These are phyloP conservation scores for Salmo trutta DNA, from an alignment of 2,797 vertebrate species.

Conservation along the genomic window DNA sequence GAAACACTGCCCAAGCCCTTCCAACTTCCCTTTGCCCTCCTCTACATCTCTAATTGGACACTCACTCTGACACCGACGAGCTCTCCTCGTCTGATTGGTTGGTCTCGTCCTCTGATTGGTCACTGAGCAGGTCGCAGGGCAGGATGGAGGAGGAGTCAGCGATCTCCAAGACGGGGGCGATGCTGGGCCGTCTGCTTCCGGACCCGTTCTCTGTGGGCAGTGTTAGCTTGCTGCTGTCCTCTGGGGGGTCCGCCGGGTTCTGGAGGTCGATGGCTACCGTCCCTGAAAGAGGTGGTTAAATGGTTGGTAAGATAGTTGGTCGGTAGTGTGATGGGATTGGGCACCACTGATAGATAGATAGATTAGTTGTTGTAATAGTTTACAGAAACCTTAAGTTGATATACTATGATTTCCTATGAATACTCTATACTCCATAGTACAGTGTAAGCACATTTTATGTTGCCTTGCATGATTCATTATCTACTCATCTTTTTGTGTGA, in stretches of 20 bases:
- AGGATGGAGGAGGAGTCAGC: conserved; percentile 89
- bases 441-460: too few relatives aligned
- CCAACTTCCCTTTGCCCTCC: not conserved
- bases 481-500: not conserved
- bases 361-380: not conserved
- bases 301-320: not conserved
- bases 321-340: too few relatives aligned
- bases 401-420: too few relatives aligned
- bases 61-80: conserved; percentile 84
- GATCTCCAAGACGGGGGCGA: conserved; percentile 92
- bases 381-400: too few relatives aligned
- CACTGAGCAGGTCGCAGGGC: conserved; percentile 94
- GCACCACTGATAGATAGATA: not conserved
- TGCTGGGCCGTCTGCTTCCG: conserved; percentile 89
- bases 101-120: conserved; percentile 94
- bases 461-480: too few relatives aligned
- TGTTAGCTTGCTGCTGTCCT: conserved; percentile 78
- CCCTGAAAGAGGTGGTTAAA: conserved; percentile 72
- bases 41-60: not conserved
- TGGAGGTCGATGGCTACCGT: conserved; percentile 98
- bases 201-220: conserved; percentile 90
- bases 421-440: too few relatives aligned
- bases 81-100: conserved; percentile 91
- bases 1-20: not conserved
- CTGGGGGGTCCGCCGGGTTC: conserved; percentile 82